Percentiles rank a stretch among this genome's conserved stretches.
Evolutionary conservation across 1,140 invertebrate genomes (phyloP).

Genomic region (Drosophila subpulchrella): DNA sequence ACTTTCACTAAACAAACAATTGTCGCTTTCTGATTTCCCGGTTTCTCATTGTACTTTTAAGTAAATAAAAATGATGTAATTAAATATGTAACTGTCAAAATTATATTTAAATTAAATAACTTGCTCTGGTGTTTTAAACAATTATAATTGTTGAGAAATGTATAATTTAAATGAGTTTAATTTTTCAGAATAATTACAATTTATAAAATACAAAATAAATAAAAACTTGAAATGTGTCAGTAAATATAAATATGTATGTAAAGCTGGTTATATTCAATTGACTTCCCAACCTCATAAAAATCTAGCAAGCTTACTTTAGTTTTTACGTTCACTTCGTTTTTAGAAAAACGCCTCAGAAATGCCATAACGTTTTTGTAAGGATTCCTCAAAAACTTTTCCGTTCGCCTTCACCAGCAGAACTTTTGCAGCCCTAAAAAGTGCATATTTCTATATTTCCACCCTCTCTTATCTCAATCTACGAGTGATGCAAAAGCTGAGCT

Average conservation of each 20-base stretch:
- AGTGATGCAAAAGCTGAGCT: slow-evolving; percentile 11
- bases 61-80: too few relatives aligned
- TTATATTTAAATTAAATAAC: too few relatives aligned
- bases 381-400: background rate
- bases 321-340: background rate
- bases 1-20: too few relatives aligned
- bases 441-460: slow-evolving; percentile 8
- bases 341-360: background rate
- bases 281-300: background rate
- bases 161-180: too few relatives aligned
- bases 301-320: too few relatives aligned
- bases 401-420: background rate
- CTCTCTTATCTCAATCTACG: slow-evolving; percentile 12
- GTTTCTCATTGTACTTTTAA: too few relatives aligned
- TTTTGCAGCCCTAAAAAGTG: slow-evolving; percentile 4
- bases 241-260: background rate
- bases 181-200: too few relatives aligned
- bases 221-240: too few relatives aligned
- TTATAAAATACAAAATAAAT: background rate
- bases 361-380: background rate
- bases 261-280: background rate
- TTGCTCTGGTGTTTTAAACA: too few relatives aligned
- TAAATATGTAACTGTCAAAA: too few relatives aligned
- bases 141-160: too few relatives aligned
- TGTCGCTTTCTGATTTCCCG: too few relatives aligned